phyloP scores from a whole-genome alignment of 2,113 vertebrate genomes.

The Deroptyus accipitrinus region DNA sequence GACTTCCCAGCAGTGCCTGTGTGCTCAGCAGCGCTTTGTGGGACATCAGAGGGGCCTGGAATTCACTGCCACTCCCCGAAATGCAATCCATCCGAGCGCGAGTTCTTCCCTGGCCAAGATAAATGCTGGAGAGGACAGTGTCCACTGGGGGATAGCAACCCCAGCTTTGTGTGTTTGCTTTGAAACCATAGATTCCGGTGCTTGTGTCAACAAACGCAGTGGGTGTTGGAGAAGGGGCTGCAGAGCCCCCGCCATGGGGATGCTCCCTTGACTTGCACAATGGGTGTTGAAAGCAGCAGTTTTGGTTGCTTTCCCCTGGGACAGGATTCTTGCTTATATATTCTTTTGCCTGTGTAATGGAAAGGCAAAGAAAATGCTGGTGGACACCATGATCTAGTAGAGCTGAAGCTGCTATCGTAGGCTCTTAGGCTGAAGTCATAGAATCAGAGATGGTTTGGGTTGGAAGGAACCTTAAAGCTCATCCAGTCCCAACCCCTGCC shows the following conservation, averaged over 20 bases:
- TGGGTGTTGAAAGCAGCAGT: background rate
- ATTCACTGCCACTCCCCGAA: background rate
- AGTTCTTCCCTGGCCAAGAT: background rate
- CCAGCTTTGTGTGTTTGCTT: constrained; percentile 9
- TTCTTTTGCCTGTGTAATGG: background rate
- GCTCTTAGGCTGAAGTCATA: background rate
- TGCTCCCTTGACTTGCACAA: background rate
- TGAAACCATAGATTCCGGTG: constrained; percentile 2
- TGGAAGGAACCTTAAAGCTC: background rate
- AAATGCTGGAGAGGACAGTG: constrained; percentile 12
- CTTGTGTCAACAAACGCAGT: background rate
- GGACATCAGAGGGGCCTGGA: background rate
- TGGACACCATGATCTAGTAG: background rate
- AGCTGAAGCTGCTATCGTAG: background rate
- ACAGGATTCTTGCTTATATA: background rate
- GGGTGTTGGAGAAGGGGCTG: background rate
- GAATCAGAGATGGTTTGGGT: background rate
- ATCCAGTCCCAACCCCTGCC: background rate
- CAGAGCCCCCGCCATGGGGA: background rate
- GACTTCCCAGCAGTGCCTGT: background rate
- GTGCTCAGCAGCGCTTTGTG: background rate
- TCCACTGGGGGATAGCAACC: background rate
- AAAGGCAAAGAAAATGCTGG: background rate
- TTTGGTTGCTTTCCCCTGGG: background rate
- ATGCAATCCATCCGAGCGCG: background rate